A percentile compares a stretch with the other conserved stretches of the same genome.
Conservation (phyloP, 2,797 vertebrate species). For the Carapus acus region DNA sequence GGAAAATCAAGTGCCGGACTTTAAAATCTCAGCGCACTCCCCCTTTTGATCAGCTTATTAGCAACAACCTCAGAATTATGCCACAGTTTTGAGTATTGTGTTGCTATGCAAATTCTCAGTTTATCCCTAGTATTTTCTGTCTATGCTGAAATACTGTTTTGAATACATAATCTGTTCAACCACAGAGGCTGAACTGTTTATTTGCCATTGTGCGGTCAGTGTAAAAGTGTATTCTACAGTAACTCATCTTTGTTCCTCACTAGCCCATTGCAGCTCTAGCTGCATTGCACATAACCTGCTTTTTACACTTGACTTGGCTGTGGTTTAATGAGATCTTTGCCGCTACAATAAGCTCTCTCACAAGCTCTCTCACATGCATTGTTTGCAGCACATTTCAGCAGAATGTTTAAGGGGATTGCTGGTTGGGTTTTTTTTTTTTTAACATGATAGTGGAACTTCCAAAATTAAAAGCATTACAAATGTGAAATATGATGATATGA, state of each 20-base stretch:
- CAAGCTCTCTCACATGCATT: constrained; percentile 15
- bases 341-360: constrained; percentile 17
- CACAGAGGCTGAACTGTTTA: constrained; percentile 4
- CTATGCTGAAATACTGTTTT: not conserved
- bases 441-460: constrained; percentile 12
- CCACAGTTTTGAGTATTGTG: not conserved
- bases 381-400: constrained; percentile 21
- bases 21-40: constrained; percentile 26
- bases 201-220: not conserved
- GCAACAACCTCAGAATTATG: constrained; percentile 15
- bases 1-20: constrained; percentile 26
- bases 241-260: constrained; percentile 7
- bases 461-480: no score
- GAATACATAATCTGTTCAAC: not conserved
- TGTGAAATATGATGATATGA: no score
- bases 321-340: constrained; percentile 36
- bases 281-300: constrained; percentile 24
- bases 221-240: constrained; percentile 10
- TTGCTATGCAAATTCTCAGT: not conserved
- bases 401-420: constrained; percentile 2
- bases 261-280: constrained; percentile 6
- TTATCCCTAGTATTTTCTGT: not conserved
- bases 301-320: constrained; percentile 31
- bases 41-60: constrained; percentile 19
- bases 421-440: constrained; percentile 11